These are phyloP conservation scores for Volucella inanis DNA, from an alignment of 2,888 invertebrate species.

Conservation along the genomic window DNA sequence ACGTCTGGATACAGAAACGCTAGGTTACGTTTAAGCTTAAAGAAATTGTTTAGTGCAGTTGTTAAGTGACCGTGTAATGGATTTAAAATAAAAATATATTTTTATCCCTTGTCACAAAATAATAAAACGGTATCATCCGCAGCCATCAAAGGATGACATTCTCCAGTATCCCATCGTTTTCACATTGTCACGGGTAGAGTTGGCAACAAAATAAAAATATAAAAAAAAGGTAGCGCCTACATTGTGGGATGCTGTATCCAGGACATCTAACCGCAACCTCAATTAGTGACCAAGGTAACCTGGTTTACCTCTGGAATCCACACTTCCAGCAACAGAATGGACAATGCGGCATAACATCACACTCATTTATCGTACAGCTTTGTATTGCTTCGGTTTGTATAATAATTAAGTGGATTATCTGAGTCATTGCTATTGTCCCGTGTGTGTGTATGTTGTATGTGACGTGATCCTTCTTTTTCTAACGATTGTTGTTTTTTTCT, in stretches of 20 bases:
- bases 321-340: constrained; percentile 39
- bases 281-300: constrained; percentile 56
- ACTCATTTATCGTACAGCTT: constrained; percentile 27
- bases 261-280: constrained; percentile 43
- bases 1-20: no score
- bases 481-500: constrained; percentile 17
- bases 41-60: no score
- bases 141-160: constrained; percentile 40
- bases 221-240: neutral
- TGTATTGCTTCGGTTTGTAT: constrained; percentile 55
- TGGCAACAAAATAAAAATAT: constrained; percentile 14
- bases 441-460: neutral
- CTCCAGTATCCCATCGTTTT: constrained; percentile 39
- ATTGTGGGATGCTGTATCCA: constrained; percentile 11
- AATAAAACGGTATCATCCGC: constrained; percentile 56
- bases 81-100: no score
- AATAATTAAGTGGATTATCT: constrained; percentile 69
- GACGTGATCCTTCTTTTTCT: constrained; percentile 31
- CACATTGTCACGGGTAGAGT: constrained; percentile 30
- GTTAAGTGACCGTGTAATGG: no score
- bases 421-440: constrained; percentile 43
- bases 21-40: no score
- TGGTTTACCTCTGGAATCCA: constrained; percentile 16
- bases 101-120: constrained; percentile 40
- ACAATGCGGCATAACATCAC: constrained; percentile 30